phyloP scores from a whole-genome alignment of 2,113 vertebrate genomes.

The Hoplias malabaricus region DNA sequence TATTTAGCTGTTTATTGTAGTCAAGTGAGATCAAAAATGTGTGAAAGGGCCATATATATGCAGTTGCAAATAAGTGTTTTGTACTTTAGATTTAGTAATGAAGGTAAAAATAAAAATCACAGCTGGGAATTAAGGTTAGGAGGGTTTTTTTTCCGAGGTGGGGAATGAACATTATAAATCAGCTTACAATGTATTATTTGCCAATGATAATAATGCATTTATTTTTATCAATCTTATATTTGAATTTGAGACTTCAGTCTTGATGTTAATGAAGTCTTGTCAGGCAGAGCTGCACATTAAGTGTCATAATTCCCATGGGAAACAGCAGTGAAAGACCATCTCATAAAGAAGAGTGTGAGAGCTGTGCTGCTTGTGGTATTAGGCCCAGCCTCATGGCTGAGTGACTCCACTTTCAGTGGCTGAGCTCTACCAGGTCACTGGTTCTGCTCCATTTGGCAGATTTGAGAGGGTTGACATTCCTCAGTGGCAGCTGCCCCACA shows the following conservation, averaged over 20 bases:
- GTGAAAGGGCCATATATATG: too few relatives aligned
- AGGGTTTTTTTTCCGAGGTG: too few relatives aligned
- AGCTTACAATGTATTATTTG: too few relatives aligned
- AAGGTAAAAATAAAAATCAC: too few relatives aligned
- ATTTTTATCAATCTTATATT: not conserved
- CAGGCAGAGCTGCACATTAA: not conserved
- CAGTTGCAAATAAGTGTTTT: too few relatives aligned
- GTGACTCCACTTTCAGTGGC: not conserved
- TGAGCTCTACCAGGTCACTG: not conserved
- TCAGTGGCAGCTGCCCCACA: slow-evolving; percentile 11
- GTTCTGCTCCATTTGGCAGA: slow-evolving; percentile 44
- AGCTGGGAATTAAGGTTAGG: too few relatives aligned
- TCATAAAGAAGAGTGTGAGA: not conserved
- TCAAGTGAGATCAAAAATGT: too few relatives aligned
- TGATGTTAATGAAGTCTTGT: not conserved
- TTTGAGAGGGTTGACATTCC: slow-evolving; percentile 36
- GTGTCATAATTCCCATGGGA: not conserved
- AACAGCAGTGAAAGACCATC: not conserved
- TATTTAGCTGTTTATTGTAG: too few relatives aligned
- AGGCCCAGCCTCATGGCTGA: not conserved
- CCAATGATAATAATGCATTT: too few relatives aligned
- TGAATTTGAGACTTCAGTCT: not conserved
- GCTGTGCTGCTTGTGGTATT: not conserved
- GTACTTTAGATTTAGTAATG: too few relatives aligned
- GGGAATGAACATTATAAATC: too few relatives aligned